Percentiles rank a stretch among this genome's conserved stretches.
Conservation (phyloP, 1,140 invertebrate genomes). For the Eciton burchellii region DNA sequence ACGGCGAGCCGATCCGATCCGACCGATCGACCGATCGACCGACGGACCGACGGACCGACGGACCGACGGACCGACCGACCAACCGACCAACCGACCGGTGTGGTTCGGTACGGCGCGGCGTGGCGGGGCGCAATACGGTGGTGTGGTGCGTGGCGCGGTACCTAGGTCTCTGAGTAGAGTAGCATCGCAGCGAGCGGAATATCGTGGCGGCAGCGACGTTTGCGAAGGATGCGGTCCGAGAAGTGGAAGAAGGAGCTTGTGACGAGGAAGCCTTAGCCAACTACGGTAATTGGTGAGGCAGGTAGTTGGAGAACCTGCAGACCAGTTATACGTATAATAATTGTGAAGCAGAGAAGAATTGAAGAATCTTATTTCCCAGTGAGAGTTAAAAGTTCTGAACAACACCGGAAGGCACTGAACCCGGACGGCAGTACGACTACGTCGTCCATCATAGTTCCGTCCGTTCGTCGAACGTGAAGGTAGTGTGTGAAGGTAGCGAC, state of each 20-base stretch:
- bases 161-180: constrained; percentile 53
- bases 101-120: neutral
- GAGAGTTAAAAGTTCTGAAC: too few relatives aligned
- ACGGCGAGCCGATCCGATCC: constrained; percentile 3
- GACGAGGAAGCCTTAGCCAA: constrained; percentile 39
- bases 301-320: constrained; percentile 12
- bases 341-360: neutral
- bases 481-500: neutral
- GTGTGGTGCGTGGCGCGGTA: neutral
- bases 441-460: constrained; percentile 25
- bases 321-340: too few relatives aligned
- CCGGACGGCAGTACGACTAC: constrained; percentile 26
- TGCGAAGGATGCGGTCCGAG: constrained; percentile 67
- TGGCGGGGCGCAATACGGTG: neutral
- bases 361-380: too few relatives aligned
- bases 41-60: too few relatives aligned
- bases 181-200: constrained; percentile 69
- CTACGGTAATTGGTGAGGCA: constrained; percentile 30
- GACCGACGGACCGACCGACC: too few relatives aligned
- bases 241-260: constrained; percentile 55
- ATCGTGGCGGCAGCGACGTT: constrained; percentile 23
- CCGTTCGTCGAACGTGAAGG: constrained; percentile 2
- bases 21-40: too few relatives aligned
- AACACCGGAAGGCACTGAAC: constrained; percentile 29
- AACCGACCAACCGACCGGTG: constrained; percentile 1